phyloP scores from a whole-genome alignment of 2,888 invertebrate species.

The Dolichopus griseipennis region DNA sequence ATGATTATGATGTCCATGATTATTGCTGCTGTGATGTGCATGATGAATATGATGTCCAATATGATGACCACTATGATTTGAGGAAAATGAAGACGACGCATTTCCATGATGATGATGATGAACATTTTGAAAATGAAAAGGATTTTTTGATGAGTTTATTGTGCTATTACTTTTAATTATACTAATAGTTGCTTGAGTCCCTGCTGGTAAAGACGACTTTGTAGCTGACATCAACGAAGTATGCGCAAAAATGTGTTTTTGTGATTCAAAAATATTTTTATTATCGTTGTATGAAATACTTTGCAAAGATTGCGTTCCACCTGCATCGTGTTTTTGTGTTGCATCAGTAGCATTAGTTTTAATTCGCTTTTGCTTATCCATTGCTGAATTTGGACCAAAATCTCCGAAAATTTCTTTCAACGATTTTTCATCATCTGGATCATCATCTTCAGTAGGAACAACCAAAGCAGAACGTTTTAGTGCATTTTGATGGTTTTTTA shows the following conservation, averaged over 20 bases:
- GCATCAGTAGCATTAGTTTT: background rate
- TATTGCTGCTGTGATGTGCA: background rate
- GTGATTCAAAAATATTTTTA: background rate
- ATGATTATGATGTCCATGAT: background rate
- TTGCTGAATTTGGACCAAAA: background rate
- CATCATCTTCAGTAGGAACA: background rate
- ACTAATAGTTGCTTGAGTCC: background rate
- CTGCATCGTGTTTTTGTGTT: background rate
- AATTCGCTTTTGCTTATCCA: background rate
- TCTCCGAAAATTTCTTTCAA: background rate
- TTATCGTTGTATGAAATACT: background rate
- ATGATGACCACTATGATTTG: background rate
- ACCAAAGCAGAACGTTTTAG: background rate
- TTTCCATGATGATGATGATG: background rate
- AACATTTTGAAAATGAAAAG: background rate
- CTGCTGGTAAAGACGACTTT: background rate
- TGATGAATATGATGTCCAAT: slow-evolving; percentile 14
- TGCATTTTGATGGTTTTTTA: background rate
- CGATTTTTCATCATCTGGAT: slow-evolving; percentile 1
- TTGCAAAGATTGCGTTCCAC: background rate
- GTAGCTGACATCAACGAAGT: background rate
- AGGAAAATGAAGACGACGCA: background rate
- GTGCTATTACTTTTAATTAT: background rate
- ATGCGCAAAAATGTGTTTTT: background rate
- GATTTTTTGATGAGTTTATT: background rate